A percentile compares a stretch with the other conserved stretches of the same genome.
These are phyloP conservation scores for Brachionus sp. DNA, from an alignment of 1,140 invertebrate species.

Conservation along the genomic window DNA sequence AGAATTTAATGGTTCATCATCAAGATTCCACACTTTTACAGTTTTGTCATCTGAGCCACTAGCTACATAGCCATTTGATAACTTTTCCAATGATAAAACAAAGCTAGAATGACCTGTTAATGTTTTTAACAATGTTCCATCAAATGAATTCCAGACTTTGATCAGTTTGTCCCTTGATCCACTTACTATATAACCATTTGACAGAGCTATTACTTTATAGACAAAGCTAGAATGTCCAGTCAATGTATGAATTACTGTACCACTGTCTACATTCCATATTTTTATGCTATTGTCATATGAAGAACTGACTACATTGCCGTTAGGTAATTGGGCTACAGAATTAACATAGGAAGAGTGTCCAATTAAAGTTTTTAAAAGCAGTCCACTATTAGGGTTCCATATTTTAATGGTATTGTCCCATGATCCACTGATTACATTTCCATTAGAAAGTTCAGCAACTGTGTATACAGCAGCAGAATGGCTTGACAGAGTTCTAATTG, in stretches of 20 bases:
- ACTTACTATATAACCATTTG: constrained; percentile 54
- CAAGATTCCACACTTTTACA: constrained; percentile 93
- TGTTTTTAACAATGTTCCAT: constrained; percentile 51
- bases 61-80: constrained; percentile 68
- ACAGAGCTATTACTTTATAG: background rate
- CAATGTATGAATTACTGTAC: background rate
- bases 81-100: constrained; percentile 49
- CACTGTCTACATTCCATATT: background rate
- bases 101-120: constrained; percentile 62
- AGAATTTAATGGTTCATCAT: constrained; percentile 78
- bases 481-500: background rate
- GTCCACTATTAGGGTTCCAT: background rate
- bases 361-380: background rate
- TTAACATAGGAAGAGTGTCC: background rate
- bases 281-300: background rate
- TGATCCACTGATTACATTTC: background rate
- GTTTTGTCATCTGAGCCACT: constrained; percentile 98
- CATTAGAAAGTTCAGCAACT: background rate
- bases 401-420: constrained; percentile 4
- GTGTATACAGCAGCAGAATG: background rate
- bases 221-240: background rate
- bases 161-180: constrained; percentile 62
- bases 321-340: background rate
- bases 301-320: background rate
- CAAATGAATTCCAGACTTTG: constrained; percentile 59